phyloP scores from a whole-genome alignment of 2,113 vertebrate genomes.

The Hyperopisus bebe region DNA sequence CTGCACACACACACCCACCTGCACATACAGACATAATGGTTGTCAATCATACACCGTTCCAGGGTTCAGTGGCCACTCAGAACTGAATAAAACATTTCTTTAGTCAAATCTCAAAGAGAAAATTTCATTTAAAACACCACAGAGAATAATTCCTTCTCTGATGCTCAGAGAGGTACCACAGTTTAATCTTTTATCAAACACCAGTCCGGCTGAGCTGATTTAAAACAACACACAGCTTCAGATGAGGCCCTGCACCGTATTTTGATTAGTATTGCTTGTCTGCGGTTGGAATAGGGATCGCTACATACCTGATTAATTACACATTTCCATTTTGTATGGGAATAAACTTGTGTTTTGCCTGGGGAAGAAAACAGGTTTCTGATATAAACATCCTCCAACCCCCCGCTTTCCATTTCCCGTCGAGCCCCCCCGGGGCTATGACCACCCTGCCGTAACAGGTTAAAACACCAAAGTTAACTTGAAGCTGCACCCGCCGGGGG shows the following conservation, averaged over 20 bases:
- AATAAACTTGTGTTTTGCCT: not conserved
- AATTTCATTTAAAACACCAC: constrained; percentile 4
- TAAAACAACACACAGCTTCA: not conserved
- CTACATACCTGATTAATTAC: constrained; percentile 1
- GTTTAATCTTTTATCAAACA: not conserved
- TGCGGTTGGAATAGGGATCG: not conserved
- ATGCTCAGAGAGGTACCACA: constrained; percentile 39
- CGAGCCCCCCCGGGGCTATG: not conserved
- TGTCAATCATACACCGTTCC: not conserved
- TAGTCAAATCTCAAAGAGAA: not conserved
- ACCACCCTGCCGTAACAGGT: not conserved
- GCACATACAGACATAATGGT: not conserved
- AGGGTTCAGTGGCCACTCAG: not conserved
- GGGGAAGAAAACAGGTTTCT: not conserved
- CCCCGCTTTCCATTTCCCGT: not conserved
- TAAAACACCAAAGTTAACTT: not conserved
- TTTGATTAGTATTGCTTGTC: not conserved
- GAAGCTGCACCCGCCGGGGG: not conserved
- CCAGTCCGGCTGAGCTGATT: not conserved
- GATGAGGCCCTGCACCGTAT: not conserved
- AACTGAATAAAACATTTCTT: not conserved
- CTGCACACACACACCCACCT: not conserved
- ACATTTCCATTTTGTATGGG: not conserved
- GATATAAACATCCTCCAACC: not conserved
- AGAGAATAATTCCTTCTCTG: not conserved